Base-by-base conservation (phyloP, 2,797 vertebrate genomes). In the Cygnus olor region DNA sequence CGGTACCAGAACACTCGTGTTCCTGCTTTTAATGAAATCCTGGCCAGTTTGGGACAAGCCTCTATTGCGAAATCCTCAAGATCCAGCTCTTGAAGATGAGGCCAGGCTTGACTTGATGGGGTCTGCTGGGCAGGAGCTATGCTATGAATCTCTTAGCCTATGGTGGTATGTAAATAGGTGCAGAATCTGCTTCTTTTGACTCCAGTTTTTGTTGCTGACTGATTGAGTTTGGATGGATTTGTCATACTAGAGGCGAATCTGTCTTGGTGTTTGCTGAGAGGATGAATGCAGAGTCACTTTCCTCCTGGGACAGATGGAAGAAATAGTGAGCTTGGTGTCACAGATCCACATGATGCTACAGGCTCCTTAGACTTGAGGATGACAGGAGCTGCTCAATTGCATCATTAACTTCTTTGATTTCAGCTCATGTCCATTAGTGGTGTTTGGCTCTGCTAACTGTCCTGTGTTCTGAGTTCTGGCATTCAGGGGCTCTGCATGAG, bases 1-100 rank as follows among this genome's bases (percentile, higher is more conserved):
- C 13, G 16, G 25, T 66, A 70, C 7, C 36, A 45, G 4, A 49
- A 54, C 28, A 38, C 24, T 74, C 24, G 13, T 63, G 58, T 80
- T 87, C 65, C 61, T 80, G 20, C 72, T 77, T 74, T 90, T 64
- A 71, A 19, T 36, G 38, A 92, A 77, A 57, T 64, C 13, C 28
- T 1, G 0, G 8, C 30, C 0, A 0, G 21, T 54, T 49, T 85
- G 65, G 24, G n/a, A 78, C 27, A 64, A 22, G 21, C 12, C 1
- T 34, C 60, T 86, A 2, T 8, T 77, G 44, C 11, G 77, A 82
- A 85, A 73, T 56, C 53, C 44, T 73, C 34, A 25, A 32, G 51
- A 71, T 32, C 20, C 20, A 30, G 18, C 69, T 71, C 27, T 53
- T n/a, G 30, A 27, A 57, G 70, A 57, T n/a, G 40, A 56, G 18